Base-by-base conservation (phyloP, 2,888 invertebrate genomes). In the Phlogophora meticulosa region DNA sequence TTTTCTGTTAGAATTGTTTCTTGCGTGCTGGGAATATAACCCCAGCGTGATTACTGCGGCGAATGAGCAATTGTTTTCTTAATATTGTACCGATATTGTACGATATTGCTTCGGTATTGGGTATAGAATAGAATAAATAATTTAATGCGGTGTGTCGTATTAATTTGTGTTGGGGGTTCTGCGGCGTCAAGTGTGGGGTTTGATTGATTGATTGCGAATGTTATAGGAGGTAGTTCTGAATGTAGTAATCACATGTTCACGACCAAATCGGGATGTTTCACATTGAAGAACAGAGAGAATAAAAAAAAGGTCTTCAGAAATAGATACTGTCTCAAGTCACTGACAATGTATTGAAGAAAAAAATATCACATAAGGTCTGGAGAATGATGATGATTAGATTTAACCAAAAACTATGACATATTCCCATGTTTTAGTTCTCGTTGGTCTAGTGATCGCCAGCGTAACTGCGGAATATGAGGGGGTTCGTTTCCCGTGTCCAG, bases 1-100 rank as follows among this genome's bases (percentile, higher is more conserved):
- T 90, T 91, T 91, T 87, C 88, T 85, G 86, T 83, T 87, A 83
- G 87, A 88, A 90, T 88, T 88, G 90, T 85, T 87, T 77, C 83
- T 84, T 84, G 84, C 86, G 88, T 87, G 87, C 80, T 66, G 88
- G 89, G 88, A 90, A 90, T 90, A 80, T 73, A 85, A 57, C 55
- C 62, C 79, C 72, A 69, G 75, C 80, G 82, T 90, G 90, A 89
- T 90, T 90, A 89, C 88, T 68, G 72, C 46, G 49, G 61, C 52
- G 80, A 78, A 83, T 83, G 85, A 87, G 75, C 80, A 80, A 84
- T 86, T 86, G 85, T 82, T 85, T 81, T 81, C 72, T 79, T 76
- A 80, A 80, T 76, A 72, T 68, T 63, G 46, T 40, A 58, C 59
- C 65, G 60, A 61, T 80, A 81, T 82, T 82, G 68, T 43, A 56